These are phyloP conservation scores for Stenopsyche tienmushanensis DNA, from an alignment of 1,140 invertebrate genomes.

Conservation along the genomic window DNA sequence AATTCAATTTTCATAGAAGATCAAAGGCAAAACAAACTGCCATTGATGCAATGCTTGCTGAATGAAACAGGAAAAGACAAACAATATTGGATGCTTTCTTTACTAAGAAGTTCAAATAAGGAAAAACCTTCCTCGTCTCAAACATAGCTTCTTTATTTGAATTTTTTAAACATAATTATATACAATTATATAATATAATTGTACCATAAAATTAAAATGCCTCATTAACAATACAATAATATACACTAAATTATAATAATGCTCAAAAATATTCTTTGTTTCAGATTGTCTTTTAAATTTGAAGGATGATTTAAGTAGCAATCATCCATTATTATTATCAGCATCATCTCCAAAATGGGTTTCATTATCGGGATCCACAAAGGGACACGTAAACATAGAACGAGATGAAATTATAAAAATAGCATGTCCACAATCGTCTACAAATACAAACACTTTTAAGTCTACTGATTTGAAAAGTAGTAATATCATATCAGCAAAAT, in stretches of 20 bases:
- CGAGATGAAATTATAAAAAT: slow-evolving; percentile 35
- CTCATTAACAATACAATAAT: too few species aligned
- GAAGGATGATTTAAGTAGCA: slow-evolving; percentile 32
- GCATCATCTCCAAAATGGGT: slow-evolving; percentile 27
- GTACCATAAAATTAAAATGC: not conserved
- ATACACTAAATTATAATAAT: too few species aligned
- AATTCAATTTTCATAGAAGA: too few species aligned
- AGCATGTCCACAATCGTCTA: slow-evolving; percentile 25
- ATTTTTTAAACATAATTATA: too few species aligned
- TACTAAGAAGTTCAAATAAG: too few species aligned
- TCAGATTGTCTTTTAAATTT: slow-evolving; percentile 37
- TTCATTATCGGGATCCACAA: slow-evolving; percentile 23
- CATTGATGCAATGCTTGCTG: too few species aligned
- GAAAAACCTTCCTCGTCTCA: too few species aligned
- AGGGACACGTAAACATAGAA: slow-evolving; percentile 26
- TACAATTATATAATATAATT: slow-evolving; percentile 15
- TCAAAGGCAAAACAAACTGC: too few species aligned
- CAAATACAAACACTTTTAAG: slow-evolving; percentile 25
- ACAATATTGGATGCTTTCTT: too few species aligned
- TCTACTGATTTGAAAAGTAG: slow-evolving; percentile 8
- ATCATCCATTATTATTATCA: slow-evolving; percentile 38
- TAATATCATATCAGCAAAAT: slow-evolving; percentile 39
- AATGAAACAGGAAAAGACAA: too few species aligned
- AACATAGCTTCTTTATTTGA: too few species aligned
- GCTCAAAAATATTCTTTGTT: slow-evolving; percentile 12